Evolutionary conservation across 2,113 vertebrate species (phyloP), one percentile per base, ranked within the genome.

Genomic region (Caretta caretta): DNA sequence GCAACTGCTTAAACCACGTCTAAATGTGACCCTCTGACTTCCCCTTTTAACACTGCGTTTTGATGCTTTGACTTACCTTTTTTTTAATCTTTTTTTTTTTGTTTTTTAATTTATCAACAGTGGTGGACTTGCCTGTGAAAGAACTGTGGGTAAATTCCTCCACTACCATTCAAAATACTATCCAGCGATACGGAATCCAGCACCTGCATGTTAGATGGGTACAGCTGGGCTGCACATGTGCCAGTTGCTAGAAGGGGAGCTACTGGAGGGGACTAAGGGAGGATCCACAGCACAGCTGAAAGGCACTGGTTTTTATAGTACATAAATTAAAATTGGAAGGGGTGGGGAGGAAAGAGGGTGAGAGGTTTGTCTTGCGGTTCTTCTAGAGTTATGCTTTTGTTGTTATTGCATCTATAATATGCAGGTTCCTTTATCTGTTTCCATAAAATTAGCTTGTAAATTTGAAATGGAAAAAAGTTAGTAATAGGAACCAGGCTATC

Each of bases 391-490:
- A 46, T 0, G 38, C 87, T 88, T 91, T 93, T 80, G 94, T 96
- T 91, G 54, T 93, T 97, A 96, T 97, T 97, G 96, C 96, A 78
- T 97, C 95, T 97, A 94, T 94, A 98, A 94, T 94, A 54, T 1
- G 31, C 90, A 94, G 93, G 83, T 93, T 93, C 84, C 91, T 97
- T 96, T 97, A 97, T 96, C 97, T 93, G 92, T 93, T 96, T 72
- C 93, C 82, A 88, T 96, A 97, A 96, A 97, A 97, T 97, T 97
- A 97, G 90, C 93, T 95, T 91, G 95, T 96, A 94, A 97, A 97
- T 94, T 89, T 96, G 53, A 94, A 96, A 94, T 97, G 97, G 95
- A 95, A 97, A 96, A 97, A 96, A 54, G 56, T 54, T 35, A 13
- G 50, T 97, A 97, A 97, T 92, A 51, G 92, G 96, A 97, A 84